These are phyloP conservation scores for Pangasianodon gigas DNA, from an alignment of 2,113 vertebrate genomes.

Conservation along the genomic window DNA sequence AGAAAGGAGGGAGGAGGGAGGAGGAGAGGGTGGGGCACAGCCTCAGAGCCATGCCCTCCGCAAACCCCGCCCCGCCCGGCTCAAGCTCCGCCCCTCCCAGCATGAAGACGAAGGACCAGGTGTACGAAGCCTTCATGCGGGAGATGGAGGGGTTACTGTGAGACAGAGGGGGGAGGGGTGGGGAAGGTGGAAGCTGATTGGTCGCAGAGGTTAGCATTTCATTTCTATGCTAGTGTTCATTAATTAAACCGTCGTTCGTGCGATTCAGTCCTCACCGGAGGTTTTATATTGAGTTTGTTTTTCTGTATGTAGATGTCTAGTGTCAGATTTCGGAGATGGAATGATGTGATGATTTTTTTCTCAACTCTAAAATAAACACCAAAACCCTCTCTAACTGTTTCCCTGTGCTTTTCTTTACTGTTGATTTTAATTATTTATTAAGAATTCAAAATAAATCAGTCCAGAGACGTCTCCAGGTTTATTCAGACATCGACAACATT, in stretches of 20 bases:
- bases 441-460: neutral
- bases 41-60: conserved; percentile 67
- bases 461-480: neutral
- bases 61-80: conserved; percentile 71
- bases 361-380: neutral
- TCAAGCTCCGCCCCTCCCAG: conserved; percentile 76
- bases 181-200: neutral
- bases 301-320: conserved; percentile 11
- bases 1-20: conserved; percentile 63
- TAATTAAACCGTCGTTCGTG: neutral
- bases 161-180: neutral
- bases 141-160: conserved; percentile 97
- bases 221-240: neutral
- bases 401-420: neutral
- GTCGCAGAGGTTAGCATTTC: neutral
- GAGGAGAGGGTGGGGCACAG: conserved; percentile 74
- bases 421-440: neutral
- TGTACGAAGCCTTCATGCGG: conserved; percentile 98
- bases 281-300: conserved; percentile 21
- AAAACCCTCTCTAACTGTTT: neutral
- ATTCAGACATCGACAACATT: neutral
- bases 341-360: conserved; percentile 8
- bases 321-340: neutral
- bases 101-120: conserved; percentile 97
- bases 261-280: too few relatives aligned